Base-by-base conservation (phyloP, 2,888 invertebrate species). In the Papilio protenor region DNA sequence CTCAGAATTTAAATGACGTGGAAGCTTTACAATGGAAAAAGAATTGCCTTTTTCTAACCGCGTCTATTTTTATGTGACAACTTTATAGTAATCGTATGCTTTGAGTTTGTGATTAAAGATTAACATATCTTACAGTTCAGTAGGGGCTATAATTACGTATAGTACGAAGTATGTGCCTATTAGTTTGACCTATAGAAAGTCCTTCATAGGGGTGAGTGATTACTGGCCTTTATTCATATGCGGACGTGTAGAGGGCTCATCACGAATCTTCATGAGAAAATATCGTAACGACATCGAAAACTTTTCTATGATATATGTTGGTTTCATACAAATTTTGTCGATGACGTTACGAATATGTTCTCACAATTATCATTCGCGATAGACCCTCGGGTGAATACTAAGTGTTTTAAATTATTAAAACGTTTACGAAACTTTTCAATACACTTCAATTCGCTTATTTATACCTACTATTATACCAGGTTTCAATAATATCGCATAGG, bases 1-100 rank as follows among this genome's bases (percentile, higher is more conserved):
- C 77, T 33, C 77, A 79, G 66, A 66, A 79, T 81, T 78, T 77
- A 78, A 81, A 79, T 79, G 79, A 79, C 81, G 74, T 77, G 75
- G 77, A 79, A 78, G 78, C 78, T 78, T 80, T 75, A 75, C 78
- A 79, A 78, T 78, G 75, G 75, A 47, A 76, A 79, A 80, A 80
- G 75, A 77, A 75, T 80, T 77, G 73, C 77, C 74, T 23, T 49
- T 64, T 74, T 45, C 49, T 74, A 23, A 61, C 45, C 18, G 18
- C 8, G n/a, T 52, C 61, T 64, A 61, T 49, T 45, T 66, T 66
- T 21, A 66, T n/a, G 21, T 45, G 4, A 66, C 12, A 45, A 21
- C n/a, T 27, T 61, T 16, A 18, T 45, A 66, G 40, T n/a, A 40
- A 10, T 40, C n/a, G 1, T 40, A n/a, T 69, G 33, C 40, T 40